Conservation (phyloP, 2,888 invertebrate species). For the Chrysina gloriosa region DNA sequence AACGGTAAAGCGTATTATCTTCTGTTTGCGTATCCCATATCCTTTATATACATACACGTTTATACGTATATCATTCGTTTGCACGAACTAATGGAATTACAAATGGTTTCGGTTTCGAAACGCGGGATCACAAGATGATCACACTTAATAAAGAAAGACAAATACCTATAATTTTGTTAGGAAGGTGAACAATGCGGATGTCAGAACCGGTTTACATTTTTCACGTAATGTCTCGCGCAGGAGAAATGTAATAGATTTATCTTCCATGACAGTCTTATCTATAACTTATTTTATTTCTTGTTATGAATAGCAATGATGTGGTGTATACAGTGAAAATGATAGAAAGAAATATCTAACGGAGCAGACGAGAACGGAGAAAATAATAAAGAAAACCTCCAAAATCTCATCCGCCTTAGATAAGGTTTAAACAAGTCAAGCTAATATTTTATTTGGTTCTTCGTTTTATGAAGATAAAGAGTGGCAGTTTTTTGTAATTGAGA, state of each 20-base stretch:
- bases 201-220: conserved; percentile 36
- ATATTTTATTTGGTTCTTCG: conserved; percentile 2
- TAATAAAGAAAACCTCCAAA: conserved; percentile 11
- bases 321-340: conserved; percentile 8
- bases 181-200: not conserved
- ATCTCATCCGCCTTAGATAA: not conserved
- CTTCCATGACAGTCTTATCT: conserved; percentile 26
- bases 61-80: not conserved
- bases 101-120: not conserved
- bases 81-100: not conserved
- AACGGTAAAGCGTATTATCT: not conserved
- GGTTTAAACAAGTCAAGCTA: not conserved
- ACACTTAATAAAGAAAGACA: conserved; percentile 16
- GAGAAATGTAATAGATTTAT: conserved; percentile 37
- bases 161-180: not conserved
- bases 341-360: not conserved
- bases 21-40: too few species aligned
- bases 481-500: not conserved
- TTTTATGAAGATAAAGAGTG: not conserved
- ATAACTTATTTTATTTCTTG: conserved; percentile 19
- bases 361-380: not conserved
- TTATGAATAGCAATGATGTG: conserved; percentile 11
- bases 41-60: not conserved
- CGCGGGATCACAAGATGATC: not conserved
- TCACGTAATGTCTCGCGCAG: conserved; percentile 26